Conservation (phyloP, 2,888 invertebrate species). For the Mythimna ferrago region DNA sequence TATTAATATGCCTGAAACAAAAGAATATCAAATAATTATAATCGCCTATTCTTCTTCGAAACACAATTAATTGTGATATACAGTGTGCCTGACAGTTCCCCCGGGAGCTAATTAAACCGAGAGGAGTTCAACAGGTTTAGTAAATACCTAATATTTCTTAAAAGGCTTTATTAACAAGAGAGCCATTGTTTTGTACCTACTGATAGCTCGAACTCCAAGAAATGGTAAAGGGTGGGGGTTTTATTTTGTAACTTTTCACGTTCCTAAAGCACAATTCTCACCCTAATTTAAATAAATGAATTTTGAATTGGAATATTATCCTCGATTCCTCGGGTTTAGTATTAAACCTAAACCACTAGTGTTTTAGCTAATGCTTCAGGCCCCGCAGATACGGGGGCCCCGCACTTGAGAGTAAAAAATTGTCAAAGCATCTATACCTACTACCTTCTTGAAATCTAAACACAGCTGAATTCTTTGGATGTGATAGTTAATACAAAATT, state of each 20-base stretch:
- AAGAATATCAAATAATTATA: constrained; percentile 35
- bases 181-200: constrained; percentile 7
- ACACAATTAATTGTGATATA: constrained; percentile 13
- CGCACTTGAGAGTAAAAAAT: too few species aligned
- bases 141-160: constrained; percentile 1
- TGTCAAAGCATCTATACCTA: too few species aligned
- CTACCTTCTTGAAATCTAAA: too few species aligned
- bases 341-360: neutral
- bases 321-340: neutral
- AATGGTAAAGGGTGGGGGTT: neutral
- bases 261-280: neutral
- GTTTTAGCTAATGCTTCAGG: neutral
- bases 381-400: too few species aligned
- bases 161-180: constrained; percentile 1
- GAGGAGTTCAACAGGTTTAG: constrained; percentile 19
- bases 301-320: neutral
- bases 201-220: constrained; percentile 4
- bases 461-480: too few species aligned
- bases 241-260: constrained; percentile 18
- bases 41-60: neutral
- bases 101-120: constrained; percentile 13
- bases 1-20: constrained; percentile 71
- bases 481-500: too few species aligned
- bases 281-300: constrained; percentile 8
- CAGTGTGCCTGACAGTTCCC: constrained; percentile 8